Percentiles rank a stretch among this genome's conserved stretches.
Conservation (phyloP, 1,140 invertebrate genomes). For the Drosophila bipectinata region DNA sequence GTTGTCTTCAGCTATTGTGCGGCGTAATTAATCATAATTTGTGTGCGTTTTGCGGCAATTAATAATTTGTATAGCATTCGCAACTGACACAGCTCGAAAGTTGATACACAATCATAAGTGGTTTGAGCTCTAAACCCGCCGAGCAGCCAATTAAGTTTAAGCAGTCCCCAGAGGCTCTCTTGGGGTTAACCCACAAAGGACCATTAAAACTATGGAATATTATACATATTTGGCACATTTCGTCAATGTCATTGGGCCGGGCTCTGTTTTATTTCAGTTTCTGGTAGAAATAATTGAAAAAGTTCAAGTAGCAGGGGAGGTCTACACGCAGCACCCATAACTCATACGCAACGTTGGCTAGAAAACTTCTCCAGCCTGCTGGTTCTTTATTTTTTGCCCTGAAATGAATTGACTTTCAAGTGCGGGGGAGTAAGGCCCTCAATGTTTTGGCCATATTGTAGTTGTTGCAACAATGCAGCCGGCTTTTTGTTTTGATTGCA, state of each 20-base stretch:
- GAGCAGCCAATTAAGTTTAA: conserved; percentile 46
- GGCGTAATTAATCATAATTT: conserved; percentile 79
- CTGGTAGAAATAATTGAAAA: conserved; percentile 65
- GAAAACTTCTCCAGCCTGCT: conserved; percentile 13
- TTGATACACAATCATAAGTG: conserved; percentile 34
- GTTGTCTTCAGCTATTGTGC: conserved; percentile 55
- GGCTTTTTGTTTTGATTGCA: conserved; percentile 73
- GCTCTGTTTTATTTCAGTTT: conserved; percentile 6
- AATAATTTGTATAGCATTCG: conserved; percentile 71
- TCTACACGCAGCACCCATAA: conserved; percentile 41
- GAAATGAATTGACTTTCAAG: conserved; percentile 75
- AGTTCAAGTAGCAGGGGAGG: conserved; percentile 53
- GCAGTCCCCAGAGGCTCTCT: conserved; percentile 17
- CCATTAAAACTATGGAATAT: not conserved
- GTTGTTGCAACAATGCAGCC: conserved; percentile 34
- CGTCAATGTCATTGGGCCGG: conserved; percentile 35
- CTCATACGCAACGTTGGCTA: conserved; percentile 64
- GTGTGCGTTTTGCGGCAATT: conserved; percentile 75
- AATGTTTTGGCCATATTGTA: conserved; percentile 45
- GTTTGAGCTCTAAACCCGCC: conserved; percentile 31
- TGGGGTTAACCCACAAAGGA: not conserved
- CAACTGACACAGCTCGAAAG: conserved; percentile 45
- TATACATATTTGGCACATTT: not conserved
- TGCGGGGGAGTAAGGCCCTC: conserved; percentile 29
- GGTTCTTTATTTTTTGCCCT: conserved; percentile 49